Evolutionary conservation across 1,140 invertebrate genomes (phyloP).

Genomic region (Elysia chlorotica): DNA sequence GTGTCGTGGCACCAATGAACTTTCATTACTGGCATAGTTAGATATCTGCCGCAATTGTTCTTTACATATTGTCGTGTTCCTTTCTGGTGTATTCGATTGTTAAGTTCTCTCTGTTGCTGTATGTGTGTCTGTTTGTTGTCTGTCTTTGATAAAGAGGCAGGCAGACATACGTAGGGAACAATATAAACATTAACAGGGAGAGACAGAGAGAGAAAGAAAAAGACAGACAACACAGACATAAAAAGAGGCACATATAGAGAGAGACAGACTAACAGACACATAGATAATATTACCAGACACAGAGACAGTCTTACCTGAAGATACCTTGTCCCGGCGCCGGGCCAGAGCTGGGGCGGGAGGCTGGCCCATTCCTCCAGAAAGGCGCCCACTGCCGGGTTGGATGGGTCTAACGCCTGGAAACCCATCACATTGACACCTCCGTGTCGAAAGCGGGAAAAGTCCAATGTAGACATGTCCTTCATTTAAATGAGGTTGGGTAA

Average conservation of each 20-base stretch:
- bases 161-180: background rate
- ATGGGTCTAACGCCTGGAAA: slow-evolving; percentile 54
- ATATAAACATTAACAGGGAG: background rate
- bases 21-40: no score
- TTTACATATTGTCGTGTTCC: background rate
- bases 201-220: background rate
- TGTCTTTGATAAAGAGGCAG: background rate
- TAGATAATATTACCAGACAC: background rate
- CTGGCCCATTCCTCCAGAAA: slow-evolving; percentile 40
- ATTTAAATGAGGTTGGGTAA: no score
- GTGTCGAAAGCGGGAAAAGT: slow-evolving; percentile 57
- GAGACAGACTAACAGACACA: background rate
- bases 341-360: slow-evolving; percentile 34
- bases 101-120: background rate
- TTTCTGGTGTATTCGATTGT: background rate
- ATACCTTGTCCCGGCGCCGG: slow-evolving; percentile 34
- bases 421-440: slow-evolving; percentile 62
- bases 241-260: background rate
- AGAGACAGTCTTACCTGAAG: slow-evolving; percentile 31
- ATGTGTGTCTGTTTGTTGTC: background rate
- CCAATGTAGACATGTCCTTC: slow-evolving; percentile 55
- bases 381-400: slow-evolving; percentile 23
- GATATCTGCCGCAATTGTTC: no score
- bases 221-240: background rate
- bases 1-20: no score